Percentiles rank a stretch among this genome's conserved stretches.
Evolutionary conservation across 2,888 invertebrate genomes (phyloP).

Genomic region (Eupithecia dodoneata): DNA sequence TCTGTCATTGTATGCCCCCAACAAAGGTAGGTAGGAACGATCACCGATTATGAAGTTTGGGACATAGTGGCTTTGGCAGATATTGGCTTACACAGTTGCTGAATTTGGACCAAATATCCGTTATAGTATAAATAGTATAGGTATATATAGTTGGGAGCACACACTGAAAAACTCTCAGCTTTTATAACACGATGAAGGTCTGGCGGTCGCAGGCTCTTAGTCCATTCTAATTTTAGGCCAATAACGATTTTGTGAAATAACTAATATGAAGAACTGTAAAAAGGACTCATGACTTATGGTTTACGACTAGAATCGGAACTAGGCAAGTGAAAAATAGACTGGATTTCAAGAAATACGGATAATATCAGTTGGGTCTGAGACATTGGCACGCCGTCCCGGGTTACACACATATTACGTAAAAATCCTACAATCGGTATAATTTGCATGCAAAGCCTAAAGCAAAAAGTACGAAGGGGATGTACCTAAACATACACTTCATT

Average conservation of each 20-base stretch:
- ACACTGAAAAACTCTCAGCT: too few species aligned
- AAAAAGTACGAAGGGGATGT: not conserved
- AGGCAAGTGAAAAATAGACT: not conserved
- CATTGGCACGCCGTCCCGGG: not conserved
- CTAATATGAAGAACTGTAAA: not conserved
- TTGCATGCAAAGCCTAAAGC: not conserved
- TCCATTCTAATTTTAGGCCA: not conserved
- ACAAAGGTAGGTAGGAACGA: too few species aligned
- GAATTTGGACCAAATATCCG: too few species aligned
- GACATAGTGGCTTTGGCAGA: too few species aligned
- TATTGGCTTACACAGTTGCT: too few species aligned
- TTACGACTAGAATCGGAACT: conserved; percentile 12
- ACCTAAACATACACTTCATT: conserved; percentile 16
- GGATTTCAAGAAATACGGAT: not conserved
- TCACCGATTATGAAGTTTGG: too few species aligned
- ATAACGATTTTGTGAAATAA: not conserved
- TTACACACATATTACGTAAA: not conserved
- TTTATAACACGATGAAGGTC: too few species aligned
- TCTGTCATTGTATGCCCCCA: too few species aligned
- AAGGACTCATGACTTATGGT: not conserved
- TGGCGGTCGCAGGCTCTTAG: too few species aligned
- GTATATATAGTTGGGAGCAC: too few species aligned
- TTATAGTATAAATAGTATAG: too few species aligned
- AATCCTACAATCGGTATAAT: not conserved
- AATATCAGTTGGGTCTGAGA: not conserved